These are phyloP conservation scores for Poecilus cupreus DNA, from an alignment of 2,888 invertebrate species.

Conservation along the genomic window DNA sequence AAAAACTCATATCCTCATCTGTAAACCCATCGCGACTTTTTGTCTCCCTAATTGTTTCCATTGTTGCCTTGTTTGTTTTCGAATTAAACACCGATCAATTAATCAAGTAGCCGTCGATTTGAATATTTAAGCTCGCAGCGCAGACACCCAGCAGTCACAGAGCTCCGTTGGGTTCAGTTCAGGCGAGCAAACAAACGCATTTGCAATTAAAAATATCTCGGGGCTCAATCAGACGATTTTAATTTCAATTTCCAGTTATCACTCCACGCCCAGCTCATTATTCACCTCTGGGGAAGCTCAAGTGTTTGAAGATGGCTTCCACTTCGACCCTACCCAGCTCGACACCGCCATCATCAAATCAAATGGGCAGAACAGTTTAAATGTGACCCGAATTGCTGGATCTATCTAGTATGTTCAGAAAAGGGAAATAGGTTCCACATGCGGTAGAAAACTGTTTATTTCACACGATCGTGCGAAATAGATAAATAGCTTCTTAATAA, in stretches of 20 bases:
- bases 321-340: neutral
- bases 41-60: constrained; percentile 31
- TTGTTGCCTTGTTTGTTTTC: constrained; percentile 40
- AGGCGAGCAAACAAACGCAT: constrained; percentile 41
- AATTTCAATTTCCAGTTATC: constrained; percentile 58
- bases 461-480: no score
- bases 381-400: no score
- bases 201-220: constrained; percentile 58
- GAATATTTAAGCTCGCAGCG: constrained; percentile 40
- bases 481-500: no score
- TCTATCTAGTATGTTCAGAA: no score
- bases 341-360: no score
- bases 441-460: no score
- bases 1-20: neutral
- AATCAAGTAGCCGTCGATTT: constrained; percentile 50
- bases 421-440: no score
- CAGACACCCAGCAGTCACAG: constrained; percentile 1
- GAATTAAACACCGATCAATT: constrained; percentile 52
- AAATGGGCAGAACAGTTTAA: no score
- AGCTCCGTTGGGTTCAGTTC: neutral
- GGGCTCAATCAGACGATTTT: constrained; percentile 53
- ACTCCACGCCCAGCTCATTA: constrained; percentile 55
- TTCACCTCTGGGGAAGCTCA: constrained; percentile 14
- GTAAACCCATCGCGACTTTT: constrained; percentile 23
- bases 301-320: neutral